Percentiles rank a stretch among this genome's conserved stretches.
Conservation (phyloP, 2,888 invertebrate species). For the Hymenopus coronatus region DNA sequence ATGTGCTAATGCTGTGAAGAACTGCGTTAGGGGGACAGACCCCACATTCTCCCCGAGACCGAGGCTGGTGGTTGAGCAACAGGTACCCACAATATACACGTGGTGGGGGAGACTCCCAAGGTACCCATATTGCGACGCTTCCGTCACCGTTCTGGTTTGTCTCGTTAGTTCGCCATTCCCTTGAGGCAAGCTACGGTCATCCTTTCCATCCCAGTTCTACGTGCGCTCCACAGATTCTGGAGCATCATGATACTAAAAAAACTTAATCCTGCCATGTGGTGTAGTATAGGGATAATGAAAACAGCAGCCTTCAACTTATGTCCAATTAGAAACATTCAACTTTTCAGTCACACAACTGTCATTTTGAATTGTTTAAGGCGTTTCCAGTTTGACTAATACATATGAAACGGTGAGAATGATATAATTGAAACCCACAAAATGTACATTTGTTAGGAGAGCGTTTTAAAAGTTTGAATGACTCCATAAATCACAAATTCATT, state of each 20-base stretch:
- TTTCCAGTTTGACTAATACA: too few relatives aligned
- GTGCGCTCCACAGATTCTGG: background rate
- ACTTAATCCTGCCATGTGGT: background rate
- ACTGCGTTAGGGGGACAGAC: background rate
- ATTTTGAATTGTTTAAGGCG: too few relatives aligned
- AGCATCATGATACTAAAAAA: background rate
- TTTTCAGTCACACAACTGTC: too few relatives aligned
- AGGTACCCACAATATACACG: background rate
- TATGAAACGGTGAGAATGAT: too few relatives aligned
- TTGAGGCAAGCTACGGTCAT: background rate
- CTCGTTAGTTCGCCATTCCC: background rate
- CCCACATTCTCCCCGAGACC: background rate
- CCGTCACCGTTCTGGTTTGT: background rate
- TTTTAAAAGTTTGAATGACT: too few relatives aligned
- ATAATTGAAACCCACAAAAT: too few relatives aligned
- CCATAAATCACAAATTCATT: too few relatives aligned
- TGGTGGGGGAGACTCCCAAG: background rate
- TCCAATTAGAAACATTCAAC: too few relatives aligned
- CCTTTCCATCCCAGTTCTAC: background rate
- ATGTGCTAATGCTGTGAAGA: background rate
- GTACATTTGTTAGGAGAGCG: too few relatives aligned
- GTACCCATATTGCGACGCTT: background rate
- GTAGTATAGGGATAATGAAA: too few relatives aligned
- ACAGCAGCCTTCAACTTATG: too few relatives aligned
- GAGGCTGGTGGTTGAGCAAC: background rate